phyloP scores from a whole-genome alignment of 2,797 vertebrate species.

The Macropus fuliginosus region DNA sequence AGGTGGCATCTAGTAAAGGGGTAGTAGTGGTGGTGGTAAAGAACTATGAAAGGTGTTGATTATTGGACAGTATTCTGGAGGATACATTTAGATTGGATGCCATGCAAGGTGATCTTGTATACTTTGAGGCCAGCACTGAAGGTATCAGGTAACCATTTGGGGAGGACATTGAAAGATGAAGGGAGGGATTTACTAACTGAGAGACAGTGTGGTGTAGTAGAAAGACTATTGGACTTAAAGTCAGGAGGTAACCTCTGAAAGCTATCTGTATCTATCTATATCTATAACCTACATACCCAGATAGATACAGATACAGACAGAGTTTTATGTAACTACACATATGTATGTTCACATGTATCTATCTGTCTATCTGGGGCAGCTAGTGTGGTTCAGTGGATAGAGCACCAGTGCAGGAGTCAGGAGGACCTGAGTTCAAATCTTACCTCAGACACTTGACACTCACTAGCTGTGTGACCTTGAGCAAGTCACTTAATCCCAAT shows the following conservation, averaged over 20 bases:
- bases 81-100: background rate
- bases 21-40: background rate
- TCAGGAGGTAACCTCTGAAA: background rate
- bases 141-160: background rate
- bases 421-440: too few species aligned
- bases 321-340: background rate
- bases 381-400: too few species aligned
- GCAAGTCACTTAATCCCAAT: too few species aligned
- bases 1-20: background rate
- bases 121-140: background rate
- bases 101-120: background rate
- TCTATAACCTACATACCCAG: too few species aligned
- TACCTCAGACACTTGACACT: too few species aligned
- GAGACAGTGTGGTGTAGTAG: background rate
- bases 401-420: too few species aligned
- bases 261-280: too few species aligned
- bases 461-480: too few species aligned
- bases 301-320: background rate
- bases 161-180: background rate
- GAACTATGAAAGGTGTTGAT: background rate
- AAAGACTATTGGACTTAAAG: background rate
- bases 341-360: background rate
- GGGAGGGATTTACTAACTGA: background rate
- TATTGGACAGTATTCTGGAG: background rate
- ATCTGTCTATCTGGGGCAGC: too few species aligned